A percentile compares a stretch with the other conserved stretches of the same genome.
These are phyloP conservation scores for Pitangus sulphuratus DNA, from an alignment of 2,797 vertebrate genomes.

Conservation along the genomic window DNA sequence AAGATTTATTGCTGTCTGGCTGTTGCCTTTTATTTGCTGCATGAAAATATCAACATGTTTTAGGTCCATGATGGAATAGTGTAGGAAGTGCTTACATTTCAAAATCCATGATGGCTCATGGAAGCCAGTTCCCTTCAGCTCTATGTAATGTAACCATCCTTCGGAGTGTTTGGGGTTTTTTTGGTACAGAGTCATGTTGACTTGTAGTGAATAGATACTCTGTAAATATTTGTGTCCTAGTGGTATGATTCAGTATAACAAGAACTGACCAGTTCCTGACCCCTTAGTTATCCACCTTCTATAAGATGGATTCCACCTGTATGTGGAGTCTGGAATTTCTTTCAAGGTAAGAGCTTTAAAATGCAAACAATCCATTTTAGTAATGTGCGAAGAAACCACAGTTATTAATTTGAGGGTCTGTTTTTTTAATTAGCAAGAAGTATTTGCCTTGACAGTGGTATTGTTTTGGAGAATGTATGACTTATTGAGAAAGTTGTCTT, in stretches of 20 bases:
- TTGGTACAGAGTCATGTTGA: not conserved
- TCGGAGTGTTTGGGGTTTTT: not conserved
- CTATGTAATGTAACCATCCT: not conserved
- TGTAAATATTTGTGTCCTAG: not conserved
- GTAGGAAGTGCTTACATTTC: not conserved
- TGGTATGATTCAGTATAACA: not conserved
- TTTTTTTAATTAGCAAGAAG: not conserved
- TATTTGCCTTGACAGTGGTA: not conserved
- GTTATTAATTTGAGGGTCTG: not conserved
- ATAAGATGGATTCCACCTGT: not conserved
- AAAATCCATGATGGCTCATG: not conserved
- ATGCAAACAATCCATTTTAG: not conserved
- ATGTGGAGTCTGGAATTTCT: not conserved
- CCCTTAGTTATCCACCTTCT: fast-evolving
- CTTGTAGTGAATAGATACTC: not conserved
- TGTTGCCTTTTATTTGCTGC: not conserved
- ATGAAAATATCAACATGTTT: not conserved
- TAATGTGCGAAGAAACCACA: not conserved
- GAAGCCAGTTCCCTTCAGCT: not conserved
- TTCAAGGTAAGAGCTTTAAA: not conserved
- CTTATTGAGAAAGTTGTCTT: not conserved
- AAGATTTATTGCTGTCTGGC: not conserved
- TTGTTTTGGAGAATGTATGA: not conserved
- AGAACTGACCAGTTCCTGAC: not conserved
- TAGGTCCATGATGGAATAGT: not conserved